Evolutionary conservation across 92 coral and sea anemone species (phyloP).

Genomic region (Zoanthus sociatus): DNA sequence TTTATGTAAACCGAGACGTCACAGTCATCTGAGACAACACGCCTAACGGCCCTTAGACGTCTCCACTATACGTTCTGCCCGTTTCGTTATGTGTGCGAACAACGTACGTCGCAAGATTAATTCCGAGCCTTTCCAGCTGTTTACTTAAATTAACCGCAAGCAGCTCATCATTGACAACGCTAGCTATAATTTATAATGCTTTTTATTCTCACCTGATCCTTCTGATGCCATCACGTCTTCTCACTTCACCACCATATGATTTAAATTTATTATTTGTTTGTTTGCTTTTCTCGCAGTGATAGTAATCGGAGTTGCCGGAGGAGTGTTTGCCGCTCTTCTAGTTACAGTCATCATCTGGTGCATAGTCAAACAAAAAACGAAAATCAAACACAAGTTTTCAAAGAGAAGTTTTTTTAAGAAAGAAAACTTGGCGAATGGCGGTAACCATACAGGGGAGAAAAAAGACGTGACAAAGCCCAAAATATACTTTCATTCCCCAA

Average conservation of each 20-base stretch:
- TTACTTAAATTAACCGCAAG: too few relatives aligned
- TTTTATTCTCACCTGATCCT: too few relatives aligned
- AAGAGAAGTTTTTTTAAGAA: not conserved
- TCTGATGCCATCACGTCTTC: too few relatives aligned
- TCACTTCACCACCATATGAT: not conserved
- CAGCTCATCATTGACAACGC: too few relatives aligned
- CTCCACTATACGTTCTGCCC: too few relatives aligned
- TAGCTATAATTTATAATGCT: too few relatives aligned
- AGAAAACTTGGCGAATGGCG: not conserved
- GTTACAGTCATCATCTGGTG: constrained; percentile 35
- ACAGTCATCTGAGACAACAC: too few relatives aligned
- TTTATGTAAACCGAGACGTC: too few relatives aligned
- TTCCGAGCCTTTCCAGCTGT: too few relatives aligned
- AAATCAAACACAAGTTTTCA: not conserved
- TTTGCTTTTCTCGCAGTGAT: not conserved
- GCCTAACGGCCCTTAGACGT: too few relatives aligned
- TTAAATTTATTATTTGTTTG: not conserved
- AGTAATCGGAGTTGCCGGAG: constrained; percentile 25
- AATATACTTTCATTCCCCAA: constrained; percentile 11
- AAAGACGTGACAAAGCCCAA: not conserved
- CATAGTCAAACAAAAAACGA: constrained; percentile 4
- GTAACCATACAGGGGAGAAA: constrained; percentile 2
- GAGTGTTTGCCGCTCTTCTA: constrained; percentile 33
- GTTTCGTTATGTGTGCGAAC: too few relatives aligned
- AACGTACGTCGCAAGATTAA: too few relatives aligned